These are phyloP conservation scores for Meghimatium bilineatum DNA, from an alignment of 2,888 invertebrate species.

Conservation along the genomic window DNA sequence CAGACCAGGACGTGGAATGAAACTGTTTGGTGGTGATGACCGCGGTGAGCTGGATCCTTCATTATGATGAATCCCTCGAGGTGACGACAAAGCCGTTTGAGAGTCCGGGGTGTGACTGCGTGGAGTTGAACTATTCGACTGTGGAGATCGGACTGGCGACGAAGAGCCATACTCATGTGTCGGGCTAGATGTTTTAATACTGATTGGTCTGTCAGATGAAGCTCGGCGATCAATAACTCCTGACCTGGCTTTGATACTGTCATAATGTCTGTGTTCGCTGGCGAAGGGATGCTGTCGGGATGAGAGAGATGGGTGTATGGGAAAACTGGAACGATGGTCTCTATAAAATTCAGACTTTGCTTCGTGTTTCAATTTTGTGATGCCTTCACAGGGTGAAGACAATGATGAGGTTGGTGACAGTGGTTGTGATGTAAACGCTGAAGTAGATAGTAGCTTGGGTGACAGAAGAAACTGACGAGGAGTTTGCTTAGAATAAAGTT, in stretches of 20 bases:
- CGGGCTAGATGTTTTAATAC: slow-evolving; percentile 16
- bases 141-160: slow-evolving; percentile 12
- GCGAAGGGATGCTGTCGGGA: background rate
- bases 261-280: background rate
- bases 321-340: background rate
- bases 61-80: background rate
- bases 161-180: background rate
- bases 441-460: background rate
- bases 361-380: background rate
- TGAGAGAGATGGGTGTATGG: background rate
- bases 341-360: background rate
- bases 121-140: slow-evolving; percentile 33
- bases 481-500: background rate
- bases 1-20: slow-evolving; percentile 34
- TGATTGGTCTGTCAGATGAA: slow-evolving; percentile 4
- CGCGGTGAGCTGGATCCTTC: slow-evolving; percentile 2
- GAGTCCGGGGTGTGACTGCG: slow-evolving; percentile 37
- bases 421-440: background rate
- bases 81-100: slow-evolving; percentile 12
- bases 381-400: background rate
- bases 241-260: background rate
- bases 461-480: background rate
- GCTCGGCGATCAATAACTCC: background rate
- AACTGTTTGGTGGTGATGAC: slow-evolving; percentile 5
- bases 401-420: slow-evolving; percentile 16